Evolutionary conservation across 2,797 vertebrate genomes (phyloP), one percentile per base, ranked within the genome.

Genomic region (Acipenser oxyrinchus): DNA sequence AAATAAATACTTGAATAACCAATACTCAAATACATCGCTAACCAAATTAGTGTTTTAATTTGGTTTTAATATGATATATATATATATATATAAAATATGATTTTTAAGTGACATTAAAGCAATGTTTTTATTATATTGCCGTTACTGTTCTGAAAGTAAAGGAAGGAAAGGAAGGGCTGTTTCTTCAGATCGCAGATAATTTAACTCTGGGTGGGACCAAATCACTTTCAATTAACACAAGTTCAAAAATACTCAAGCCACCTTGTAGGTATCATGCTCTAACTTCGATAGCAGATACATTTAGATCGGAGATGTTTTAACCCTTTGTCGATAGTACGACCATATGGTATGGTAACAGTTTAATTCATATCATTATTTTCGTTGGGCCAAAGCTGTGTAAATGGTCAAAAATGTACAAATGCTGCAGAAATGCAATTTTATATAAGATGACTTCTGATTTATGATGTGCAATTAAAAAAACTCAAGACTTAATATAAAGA

Each of bases 401-500:
- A 37, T 5, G 37, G 37, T 5, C 5, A 37, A 5, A 37, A 37
- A 37, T 37, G 37, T 66, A 10, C 55, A 50, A 18, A 58, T 60
- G 2, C 48, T 60, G 65, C 65, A 55, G 60, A 60, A 49, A 66
- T 66, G n/a, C 15, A 51, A 50, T 58, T 62, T 66, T 60, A 65
- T 58, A 37, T 53, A 7, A 13, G 12, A 58, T 58, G 55, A 58
- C 55, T 58, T n/a, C 12, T 58, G 55, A 10, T 58, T 50, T 6
- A 18, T 66, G 59, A 66, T 53, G 15, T 59, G 68, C 37, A 60
- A 53, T 37, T 8, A 65, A 37, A 55, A 53, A 64, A 48, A 9
- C 15, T 58, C 10, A 58, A n/a, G 12, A 58, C 7, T 58, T 58
- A 58, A 58, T 58, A n/a, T 58, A 13, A 58, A n/a, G 11, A 11